Conservation (phyloP, 2,113 vertebrate species). For the Bothrops jararaca region DNA sequence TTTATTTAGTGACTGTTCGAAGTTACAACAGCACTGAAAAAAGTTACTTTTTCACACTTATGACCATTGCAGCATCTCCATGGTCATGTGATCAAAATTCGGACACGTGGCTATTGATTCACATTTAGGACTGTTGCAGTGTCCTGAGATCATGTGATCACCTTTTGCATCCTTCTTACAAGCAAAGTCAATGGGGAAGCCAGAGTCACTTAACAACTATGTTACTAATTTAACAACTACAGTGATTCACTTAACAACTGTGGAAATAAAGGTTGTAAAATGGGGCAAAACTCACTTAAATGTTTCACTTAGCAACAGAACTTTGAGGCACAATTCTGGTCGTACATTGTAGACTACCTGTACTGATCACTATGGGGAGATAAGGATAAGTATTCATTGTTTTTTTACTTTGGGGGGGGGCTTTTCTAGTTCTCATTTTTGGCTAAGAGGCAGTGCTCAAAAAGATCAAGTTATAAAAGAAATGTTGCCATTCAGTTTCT, state of each 20-base stretch:
- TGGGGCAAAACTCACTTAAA: background rate
- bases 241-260: background rate
- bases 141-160: background rate
- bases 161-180: background rate
- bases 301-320: background rate
- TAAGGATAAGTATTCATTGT: background rate
- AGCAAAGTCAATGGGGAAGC: background rate
- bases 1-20: background rate
- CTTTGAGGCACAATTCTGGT: background rate
- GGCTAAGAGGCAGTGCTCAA: background rate
- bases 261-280: background rate
- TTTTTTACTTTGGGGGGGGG: background rate
- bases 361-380: background rate
- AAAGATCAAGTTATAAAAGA: background rate
- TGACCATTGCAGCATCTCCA: no score
- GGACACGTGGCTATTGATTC: no score
- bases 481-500: background rate
- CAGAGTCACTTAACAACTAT: background rate
- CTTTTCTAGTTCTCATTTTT: background rate
- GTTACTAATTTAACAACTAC: background rate
- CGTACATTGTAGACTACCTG: background rate
- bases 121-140: no score
- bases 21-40: background rate
- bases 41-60: background rate
- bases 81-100: no score